A percentile compares a stretch with the other conserved stretches of the same genome.
Evolutionary conservation across 2,888 invertebrate species (phyloP).

Genomic region (Epinotia brunnichana): DNA sequence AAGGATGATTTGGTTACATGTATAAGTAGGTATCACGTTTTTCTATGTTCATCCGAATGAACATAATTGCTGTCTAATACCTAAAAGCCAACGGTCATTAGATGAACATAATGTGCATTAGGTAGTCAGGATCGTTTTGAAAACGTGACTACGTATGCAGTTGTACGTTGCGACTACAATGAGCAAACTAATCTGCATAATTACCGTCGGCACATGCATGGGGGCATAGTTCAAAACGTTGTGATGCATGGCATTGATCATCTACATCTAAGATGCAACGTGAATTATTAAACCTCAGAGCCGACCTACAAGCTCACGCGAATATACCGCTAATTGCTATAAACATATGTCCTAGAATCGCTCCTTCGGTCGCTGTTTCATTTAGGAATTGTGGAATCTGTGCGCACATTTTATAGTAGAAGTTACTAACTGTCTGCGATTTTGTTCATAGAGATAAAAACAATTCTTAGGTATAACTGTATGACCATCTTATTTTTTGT

Average conservation of each 20-base stretch:
- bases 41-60: not conserved
- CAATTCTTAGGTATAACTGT: not conserved
- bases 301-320: not conserved
- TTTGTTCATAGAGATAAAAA: not conserved
- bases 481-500: not conserved
- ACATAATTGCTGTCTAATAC: not conserved
- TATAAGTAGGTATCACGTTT: not conserved
- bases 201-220: not conserved
- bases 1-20: not conserved
- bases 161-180: not conserved
- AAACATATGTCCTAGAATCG: not conserved
- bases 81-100: not conserved
- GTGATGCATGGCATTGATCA: slow-evolving; percentile 22
- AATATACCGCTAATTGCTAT: not conserved
- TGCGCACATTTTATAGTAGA: not conserved
- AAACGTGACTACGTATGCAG: slow-evolving; percentile 14
- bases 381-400: not conserved
- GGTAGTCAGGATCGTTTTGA: not conserved
- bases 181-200: slow-evolving; percentile 21
- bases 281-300: not conserved
- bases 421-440: not conserved
- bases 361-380: not conserved
- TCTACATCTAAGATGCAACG: slow-evolving; percentile 1
- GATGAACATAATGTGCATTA: not conserved
- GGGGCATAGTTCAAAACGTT: slow-evolving; percentile 19